A percentile compares a stretch with the other conserved stretches of the same genome.
These are phyloP conservation scores for Pteruthius melanotis DNA, from an alignment of 2,113 vertebrate species.

Conservation along the genomic window DNA sequence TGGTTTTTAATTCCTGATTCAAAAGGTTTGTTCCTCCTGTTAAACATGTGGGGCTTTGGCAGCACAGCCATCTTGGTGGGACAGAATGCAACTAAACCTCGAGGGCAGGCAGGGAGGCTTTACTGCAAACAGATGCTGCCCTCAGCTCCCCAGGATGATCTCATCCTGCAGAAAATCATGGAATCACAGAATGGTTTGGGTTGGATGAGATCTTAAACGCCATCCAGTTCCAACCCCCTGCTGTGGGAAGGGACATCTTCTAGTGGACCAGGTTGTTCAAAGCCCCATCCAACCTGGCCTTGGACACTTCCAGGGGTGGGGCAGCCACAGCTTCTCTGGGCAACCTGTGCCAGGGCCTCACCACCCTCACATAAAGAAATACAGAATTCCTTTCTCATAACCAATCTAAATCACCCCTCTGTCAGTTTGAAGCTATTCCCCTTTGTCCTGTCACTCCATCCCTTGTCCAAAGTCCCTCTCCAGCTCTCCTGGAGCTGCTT, in stretches of 20 bases:
- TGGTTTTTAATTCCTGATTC: not conserved
- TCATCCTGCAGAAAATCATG: not conserved
- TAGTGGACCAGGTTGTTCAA: not conserved
- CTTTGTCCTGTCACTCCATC: not conserved
- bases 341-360: rapidly evolving
- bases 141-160: not conserved
- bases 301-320: not conserved
- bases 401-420: not conserved
- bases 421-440: not conserved
- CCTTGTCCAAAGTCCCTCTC: not conserved
- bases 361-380: not conserved
- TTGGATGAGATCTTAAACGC: not conserved
- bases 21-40: not conserved
- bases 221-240: not conserved
- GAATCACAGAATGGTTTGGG: not conserved
- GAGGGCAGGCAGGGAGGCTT: not conserved
- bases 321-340: not conserved
- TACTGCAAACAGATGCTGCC: not conserved
- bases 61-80: not conserved
- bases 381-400: not conserved
- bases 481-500: not conserved
- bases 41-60: not conserved
- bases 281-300: not conserved
- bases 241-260: not conserved
- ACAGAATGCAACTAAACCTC: not conserved